Percentiles rank a stretch among this genome's conserved stretches.
Conservation (phyloP, 2,888 invertebrate genomes). For the Latheticus oryzae region DNA sequence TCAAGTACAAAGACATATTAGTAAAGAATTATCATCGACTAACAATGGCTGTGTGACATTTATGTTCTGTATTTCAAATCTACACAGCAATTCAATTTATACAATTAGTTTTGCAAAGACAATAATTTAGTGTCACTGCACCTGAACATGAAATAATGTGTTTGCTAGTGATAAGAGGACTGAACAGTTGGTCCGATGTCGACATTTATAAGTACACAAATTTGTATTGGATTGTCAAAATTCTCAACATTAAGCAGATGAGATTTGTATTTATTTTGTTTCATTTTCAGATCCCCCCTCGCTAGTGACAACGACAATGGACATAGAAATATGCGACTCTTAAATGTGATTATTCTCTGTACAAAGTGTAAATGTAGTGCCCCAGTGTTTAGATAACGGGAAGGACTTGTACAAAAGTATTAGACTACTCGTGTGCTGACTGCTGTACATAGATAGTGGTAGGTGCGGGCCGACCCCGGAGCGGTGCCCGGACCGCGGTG, state of each 20-base stretch:
- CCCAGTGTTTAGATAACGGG: conserved; percentile 65
- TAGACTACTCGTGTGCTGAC: conserved; percentile 62
- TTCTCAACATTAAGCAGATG: too few relatives aligned
- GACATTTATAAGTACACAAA: too few relatives aligned
- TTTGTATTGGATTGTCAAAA: too few relatives aligned
- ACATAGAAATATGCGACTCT: conserved; percentile 67
- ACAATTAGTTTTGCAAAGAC: conserved; percentile 1
- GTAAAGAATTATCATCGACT: conserved; percentile 1
- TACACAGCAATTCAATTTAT: conserved; percentile 5
- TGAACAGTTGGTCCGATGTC: background rate
- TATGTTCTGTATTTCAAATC: background rate
- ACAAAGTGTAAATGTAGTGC: conserved; percentile 71
- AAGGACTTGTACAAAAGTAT: conserved; percentile 65
- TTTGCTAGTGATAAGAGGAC: background rate
- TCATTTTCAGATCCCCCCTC: conserved; percentile 61
- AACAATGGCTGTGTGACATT: background rate
- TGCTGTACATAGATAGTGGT: conserved; percentile 62
- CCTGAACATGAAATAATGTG: background rate
- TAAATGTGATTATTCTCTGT: conserved; percentile 75
- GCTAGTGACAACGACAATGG: conserved; percentile 65
- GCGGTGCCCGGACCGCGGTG: conserved; percentile 54
- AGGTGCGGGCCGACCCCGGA: conserved; percentile 58
- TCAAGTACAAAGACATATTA: too few relatives aligned
- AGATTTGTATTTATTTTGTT: background rate
- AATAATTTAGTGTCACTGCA: background rate